These are phyloP conservation scores for Drosophila ficusphila DNA, from an alignment of 1,140 invertebrate genomes.

Conservation along the genomic window DNA sequence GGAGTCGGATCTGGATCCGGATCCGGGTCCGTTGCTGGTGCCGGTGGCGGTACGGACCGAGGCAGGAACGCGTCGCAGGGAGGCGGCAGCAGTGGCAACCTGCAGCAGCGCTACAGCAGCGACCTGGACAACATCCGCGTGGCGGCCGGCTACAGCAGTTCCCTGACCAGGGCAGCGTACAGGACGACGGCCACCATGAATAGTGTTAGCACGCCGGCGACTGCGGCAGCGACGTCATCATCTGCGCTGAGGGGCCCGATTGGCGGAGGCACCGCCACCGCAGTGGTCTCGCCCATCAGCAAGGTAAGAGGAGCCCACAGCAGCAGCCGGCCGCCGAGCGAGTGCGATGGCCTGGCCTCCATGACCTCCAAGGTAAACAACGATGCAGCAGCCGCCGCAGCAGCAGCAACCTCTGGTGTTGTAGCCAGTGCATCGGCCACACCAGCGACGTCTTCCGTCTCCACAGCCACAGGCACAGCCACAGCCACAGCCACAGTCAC, in stretches of 20 bases:
- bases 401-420: background rate
- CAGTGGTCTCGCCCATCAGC: slow-evolving; percentile 15
- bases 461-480: slow-evolving; percentile 24
- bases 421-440: slow-evolving; percentile 1
- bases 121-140: slow-evolving; percentile 64
- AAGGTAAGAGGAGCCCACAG: slow-evolving; percentile 22
- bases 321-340: background rate
- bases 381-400: background rate
- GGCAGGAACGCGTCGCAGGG: slow-evolving; percentile 4
- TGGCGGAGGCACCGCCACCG: background rate
- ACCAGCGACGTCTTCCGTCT: slow-evolving; percentile 37
- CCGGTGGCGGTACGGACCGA: background rate
- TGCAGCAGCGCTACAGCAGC: slow-evolving; percentile 73
- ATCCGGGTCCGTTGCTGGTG: too few species aligned
- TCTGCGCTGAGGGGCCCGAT: background rate
- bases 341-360: background rate
- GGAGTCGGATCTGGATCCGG: background rate
- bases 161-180: slow-evolving; percentile 67
- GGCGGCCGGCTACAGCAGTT: slow-evolving; percentile 68
- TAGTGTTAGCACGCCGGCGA: background rate
- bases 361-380: slow-evolving; percentile 29
- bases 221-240: background rate
- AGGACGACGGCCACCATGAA: slow-evolving; percentile 40
- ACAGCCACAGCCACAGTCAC: slow-evolving; percentile 21
- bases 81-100: slow-evolving; percentile 65